A percentile compares a stretch with the other conserved stretches of the same genome.
These are phyloP conservation scores for Steinernema carpocapsae DNA, from an alignment of 2,888 invertebrate species.

Conservation along the genomic window DNA sequence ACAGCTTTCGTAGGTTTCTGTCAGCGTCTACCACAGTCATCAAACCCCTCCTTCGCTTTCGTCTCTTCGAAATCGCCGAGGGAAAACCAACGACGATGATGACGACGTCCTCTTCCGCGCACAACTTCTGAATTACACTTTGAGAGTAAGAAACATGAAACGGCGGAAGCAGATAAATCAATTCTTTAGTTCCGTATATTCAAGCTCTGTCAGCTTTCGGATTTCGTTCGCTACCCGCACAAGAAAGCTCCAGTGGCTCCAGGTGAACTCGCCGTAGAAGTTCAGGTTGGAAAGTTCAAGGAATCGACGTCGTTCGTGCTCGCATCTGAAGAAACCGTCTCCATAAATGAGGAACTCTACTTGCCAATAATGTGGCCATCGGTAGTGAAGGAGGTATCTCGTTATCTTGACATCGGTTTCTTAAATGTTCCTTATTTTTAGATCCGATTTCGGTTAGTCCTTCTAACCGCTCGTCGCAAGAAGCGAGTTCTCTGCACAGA, in stretches of 20 bases:
- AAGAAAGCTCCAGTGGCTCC: slow-evolving; percentile 31
- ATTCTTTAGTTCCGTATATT: slow-evolving; percentile 51
- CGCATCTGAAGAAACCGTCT: slow-evolving; percentile 44
- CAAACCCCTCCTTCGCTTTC: slow-evolving; percentile 52
- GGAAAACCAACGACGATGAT: slow-evolving; percentile 46
- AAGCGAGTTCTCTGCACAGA: slow-evolving; percentile 44
- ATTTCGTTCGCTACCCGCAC: slow-evolving; percentile 44
- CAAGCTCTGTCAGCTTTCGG: slow-evolving; percentile 50
- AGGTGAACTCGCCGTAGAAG: slow-evolving; percentile 41
- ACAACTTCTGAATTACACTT: slow-evolving; percentile 52
- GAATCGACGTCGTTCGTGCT: slow-evolving; percentile 38
- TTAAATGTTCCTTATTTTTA: slow-evolving; percentile 37
- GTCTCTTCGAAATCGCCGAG: background rate
- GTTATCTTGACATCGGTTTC: no score
- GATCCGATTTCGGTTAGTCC: slow-evolving; percentile 54
- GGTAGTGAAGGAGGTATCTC: slow-evolving; percentile 50
- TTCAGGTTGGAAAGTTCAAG: slow-evolving; percentile 44
- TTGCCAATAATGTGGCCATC: slow-evolving; percentile 63
- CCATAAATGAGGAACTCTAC: slow-evolving; percentile 54
- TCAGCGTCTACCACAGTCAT: slow-evolving; percentile 51
- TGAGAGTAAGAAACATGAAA: slow-evolving; percentile 43
- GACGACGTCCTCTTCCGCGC: slow-evolving; percentile 58
- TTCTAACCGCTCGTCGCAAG: slow-evolving; percentile 28
- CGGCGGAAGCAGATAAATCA: slow-evolving; percentile 28
- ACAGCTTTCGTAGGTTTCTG: slow-evolving; percentile 46